phyloP scores from a whole-genome alignment of 2,888 invertebrate genomes.

The Eremobia ochroleuca region DNA sequence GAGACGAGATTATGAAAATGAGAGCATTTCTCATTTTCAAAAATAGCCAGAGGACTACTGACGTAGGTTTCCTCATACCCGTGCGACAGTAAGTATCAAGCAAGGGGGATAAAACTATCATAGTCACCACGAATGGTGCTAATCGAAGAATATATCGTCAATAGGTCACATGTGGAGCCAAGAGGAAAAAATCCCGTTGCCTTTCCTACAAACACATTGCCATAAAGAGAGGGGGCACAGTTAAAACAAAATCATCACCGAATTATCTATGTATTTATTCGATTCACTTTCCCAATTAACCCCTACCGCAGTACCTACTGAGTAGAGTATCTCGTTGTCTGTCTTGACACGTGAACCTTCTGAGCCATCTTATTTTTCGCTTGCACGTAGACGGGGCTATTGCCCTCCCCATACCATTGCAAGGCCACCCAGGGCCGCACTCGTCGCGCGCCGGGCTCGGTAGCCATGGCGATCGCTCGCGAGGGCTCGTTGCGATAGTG shows the following conservation, averaged over 20 bases:
- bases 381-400: slow-evolving; percentile 87
- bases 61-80: background rate
- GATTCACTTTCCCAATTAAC: background rate
- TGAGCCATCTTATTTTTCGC: slow-evolving; percentile 65
- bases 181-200: background rate
- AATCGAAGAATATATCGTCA: too few relatives aligned
- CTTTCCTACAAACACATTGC: background rate
- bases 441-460: slow-evolving; percentile 77
- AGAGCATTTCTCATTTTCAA: background rate
- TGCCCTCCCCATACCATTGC: slow-evolving; percentile 91
- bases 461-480: slow-evolving; percentile 87
- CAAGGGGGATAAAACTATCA: background rate
- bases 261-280: background rate
- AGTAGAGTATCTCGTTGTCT: background rate
- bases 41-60: background rate
- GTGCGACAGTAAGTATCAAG: background rate
- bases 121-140: background rate
- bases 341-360: slow-evolving; percentile 59
- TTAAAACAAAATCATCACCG: background rate
- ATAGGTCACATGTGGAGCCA: background rate
- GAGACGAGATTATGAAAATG: background rate
- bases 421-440: slow-evolving; percentile 91
- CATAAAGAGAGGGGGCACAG: background rate
- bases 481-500: slow-evolving; percentile 88
- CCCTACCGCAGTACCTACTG: background rate